Conservation (phyloP, 1,140 invertebrate species). For the Halotydeus destructor region DNA sequence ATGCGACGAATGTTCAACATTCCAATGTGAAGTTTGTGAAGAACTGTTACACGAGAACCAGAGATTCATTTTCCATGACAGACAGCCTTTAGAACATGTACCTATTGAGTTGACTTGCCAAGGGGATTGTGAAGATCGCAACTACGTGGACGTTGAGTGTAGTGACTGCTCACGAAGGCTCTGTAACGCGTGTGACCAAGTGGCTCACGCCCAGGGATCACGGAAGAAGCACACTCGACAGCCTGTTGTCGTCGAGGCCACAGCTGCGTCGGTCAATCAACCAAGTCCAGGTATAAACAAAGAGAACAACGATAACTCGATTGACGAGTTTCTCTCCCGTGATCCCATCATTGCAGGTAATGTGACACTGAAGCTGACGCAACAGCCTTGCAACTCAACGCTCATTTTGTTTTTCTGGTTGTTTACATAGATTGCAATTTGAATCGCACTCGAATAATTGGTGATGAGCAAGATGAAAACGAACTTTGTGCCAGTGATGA, state of each 20-base stretch:
- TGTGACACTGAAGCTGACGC: background rate
- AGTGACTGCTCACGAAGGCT: slow-evolving; percentile 22
- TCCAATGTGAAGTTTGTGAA: slow-evolving; percentile 25
- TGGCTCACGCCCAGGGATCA: slow-evolving; percentile 17
- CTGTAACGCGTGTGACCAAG: slow-evolving; percentile 23
- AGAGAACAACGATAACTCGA: background rate
- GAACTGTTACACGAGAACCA: slow-evolving; percentile 22
- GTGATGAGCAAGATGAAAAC: background rate
- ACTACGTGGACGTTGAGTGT: slow-evolving; percentile 25
- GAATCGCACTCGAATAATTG: too few species aligned
- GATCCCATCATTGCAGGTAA: background rate
- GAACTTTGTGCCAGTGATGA: background rate
- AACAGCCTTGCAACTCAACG: too few species aligned
- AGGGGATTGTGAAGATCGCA: slow-evolving; percentile 21
- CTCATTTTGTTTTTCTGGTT: too few species aligned
- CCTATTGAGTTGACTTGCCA: slow-evolving; percentile 22
- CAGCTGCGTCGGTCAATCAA: too few species aligned
- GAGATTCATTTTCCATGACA: slow-evolving; percentile 22
- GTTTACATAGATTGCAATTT: background rate
- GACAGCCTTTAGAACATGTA: slow-evolving; percentile 18
- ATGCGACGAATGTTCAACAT: slow-evolving; percentile 24
- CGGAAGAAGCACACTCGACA: slow-evolving; percentile 14
- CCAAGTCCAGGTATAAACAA: too few species aligned
- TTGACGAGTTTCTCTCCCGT: slow-evolving; percentile 13
- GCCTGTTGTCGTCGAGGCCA: too few species aligned